Percentiles rank a stretch among this genome's conserved stretches.
phyloP scores from a whole-genome alignment of 1,140 invertebrate species.

The Antheraea mylitta region DNA sequence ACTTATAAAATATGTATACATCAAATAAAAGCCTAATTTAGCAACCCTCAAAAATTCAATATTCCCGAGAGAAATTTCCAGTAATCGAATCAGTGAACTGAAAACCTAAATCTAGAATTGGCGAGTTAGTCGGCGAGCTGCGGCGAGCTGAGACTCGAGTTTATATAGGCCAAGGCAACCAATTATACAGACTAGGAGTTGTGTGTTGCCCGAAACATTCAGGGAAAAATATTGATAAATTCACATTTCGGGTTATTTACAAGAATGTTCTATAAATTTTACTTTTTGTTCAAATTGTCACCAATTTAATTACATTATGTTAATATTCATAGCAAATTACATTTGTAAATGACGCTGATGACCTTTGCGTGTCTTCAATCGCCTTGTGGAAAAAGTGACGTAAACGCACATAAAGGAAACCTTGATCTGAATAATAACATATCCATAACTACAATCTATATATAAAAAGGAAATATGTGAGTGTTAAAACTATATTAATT shows the following conservation, averaged over 20 bases:
- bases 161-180: constrained; percentile 74
- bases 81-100: constrained; percentile 66
- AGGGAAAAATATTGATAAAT: not conserved
- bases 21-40: not conserved
- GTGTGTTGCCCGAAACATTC: constrained; percentile 9
- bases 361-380: not conserved
- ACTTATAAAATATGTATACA: not conserved
- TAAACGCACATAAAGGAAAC: constrained; percentile 2
- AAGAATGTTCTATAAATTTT: not conserved
- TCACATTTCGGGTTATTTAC: not conserved
- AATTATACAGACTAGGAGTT: constrained; percentile 58
- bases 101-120: constrained; percentile 77
- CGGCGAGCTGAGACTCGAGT: constrained; percentile 48
- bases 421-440: constrained; percentile 4
- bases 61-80: constrained; percentile 41
- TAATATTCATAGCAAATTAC: not conserved
- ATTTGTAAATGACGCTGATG: not conserved
- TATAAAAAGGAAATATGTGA: not conserved
- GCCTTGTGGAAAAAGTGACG: constrained; percentile 1
- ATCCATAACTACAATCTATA: constrained; percentile 3
- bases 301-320: not conserved
- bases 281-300: not conserved
- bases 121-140: constrained; percentile 59
- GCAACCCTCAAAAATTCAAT: not conserved
- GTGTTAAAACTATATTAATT: not conserved